Evolutionary conservation across 2,113 vertebrate species (phyloP).

Genomic region (Corythornis vintsioides): DNA sequence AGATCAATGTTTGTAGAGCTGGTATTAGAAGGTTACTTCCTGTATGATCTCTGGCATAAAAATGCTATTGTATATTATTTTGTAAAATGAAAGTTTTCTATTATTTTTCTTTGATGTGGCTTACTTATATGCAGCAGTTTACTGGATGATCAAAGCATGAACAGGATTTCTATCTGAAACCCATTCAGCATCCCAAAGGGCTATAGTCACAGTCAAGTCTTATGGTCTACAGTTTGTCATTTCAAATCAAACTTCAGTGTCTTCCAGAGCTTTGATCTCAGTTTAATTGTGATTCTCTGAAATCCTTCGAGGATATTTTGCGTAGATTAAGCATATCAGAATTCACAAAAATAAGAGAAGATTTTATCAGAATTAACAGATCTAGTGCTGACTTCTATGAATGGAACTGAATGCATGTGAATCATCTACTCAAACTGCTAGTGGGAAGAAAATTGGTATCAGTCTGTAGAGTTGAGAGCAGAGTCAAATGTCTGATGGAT

Average conservation of each 20-base stretch:
- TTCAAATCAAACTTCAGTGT: conserved; percentile 28
- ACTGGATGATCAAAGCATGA: neutral
- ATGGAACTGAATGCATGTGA: neutral
- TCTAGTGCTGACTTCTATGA: neutral
- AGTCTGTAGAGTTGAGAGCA: neutral
- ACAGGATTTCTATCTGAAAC: conserved; percentile 3
- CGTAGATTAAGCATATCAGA: neutral
- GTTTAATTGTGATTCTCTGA: neutral
- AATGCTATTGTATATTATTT: neutral
- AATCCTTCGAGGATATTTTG: neutral
- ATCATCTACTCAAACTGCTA: neutral
- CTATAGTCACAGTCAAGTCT: neutral
- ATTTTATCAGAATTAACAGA: conserved; percentile 51
- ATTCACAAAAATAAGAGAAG: conserved; percentile 11
- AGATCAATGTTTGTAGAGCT: neutral
- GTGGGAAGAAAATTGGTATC: neutral
- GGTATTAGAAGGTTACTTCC: neutral
- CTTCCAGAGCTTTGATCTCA: conserved; percentile 29
- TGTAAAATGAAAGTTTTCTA: neutral
- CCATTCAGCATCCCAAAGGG: neutral
- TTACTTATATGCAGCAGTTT: conserved; percentile 7
- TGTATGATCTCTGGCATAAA: neutral
- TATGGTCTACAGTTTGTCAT: neutral
- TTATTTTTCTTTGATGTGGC: neutral
- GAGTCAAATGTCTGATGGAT: conserved; percentile 33